A percentile compares a stretch with the other conserved stretches of the same genome.
phyloP scores from a whole-genome alignment of 2,888 invertebrate species.

The Andrena chrysosceles region DNA sequence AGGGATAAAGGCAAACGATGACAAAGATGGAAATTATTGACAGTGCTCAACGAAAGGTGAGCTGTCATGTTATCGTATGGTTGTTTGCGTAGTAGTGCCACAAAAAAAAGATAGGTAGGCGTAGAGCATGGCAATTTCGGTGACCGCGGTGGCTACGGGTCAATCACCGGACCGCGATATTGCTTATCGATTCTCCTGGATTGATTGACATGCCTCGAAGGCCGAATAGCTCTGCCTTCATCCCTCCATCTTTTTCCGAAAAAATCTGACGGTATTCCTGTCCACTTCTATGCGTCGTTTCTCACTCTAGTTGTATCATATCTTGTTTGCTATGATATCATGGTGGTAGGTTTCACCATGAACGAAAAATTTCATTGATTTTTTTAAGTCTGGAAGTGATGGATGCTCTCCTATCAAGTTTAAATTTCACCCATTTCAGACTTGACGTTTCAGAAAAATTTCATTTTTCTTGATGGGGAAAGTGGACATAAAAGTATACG shows the following conservation, averaged over 20 bases:
- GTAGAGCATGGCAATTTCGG: slow-evolving; percentile 66
- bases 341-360: not conserved
- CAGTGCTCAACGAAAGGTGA: not conserved
- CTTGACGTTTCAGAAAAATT: too few species aligned
- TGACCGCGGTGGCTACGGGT: slow-evolving; percentile 67
- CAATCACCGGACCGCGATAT: slow-evolving; percentile 75
- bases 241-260: slow-evolving; percentile 49
- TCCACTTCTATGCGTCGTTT: not conserved
- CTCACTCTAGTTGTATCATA: not conserved
- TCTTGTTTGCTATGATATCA: not conserved
- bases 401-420: too few species aligned
- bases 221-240: slow-evolving; percentile 41
- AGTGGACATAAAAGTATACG: too few species aligned
- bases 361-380: not conserved
- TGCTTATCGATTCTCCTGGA: slow-evolving; percentile 77
- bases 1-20: too few species aligned
- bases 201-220: slow-evolving; percentile 72
- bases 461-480: too few species aligned
- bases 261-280: slow-evolving; percentile 41
- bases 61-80: slow-evolving; percentile 1
- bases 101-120: slow-evolving; percentile 57
- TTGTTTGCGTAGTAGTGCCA: slow-evolving; percentile 22
- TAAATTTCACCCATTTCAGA: too few species aligned
- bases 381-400: too few species aligned
- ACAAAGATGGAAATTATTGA: slow-evolving; percentile 13